Base-by-base conservation (phyloP, 2,888 invertebrate genomes). In the Himalopsyche anomala region DNA sequence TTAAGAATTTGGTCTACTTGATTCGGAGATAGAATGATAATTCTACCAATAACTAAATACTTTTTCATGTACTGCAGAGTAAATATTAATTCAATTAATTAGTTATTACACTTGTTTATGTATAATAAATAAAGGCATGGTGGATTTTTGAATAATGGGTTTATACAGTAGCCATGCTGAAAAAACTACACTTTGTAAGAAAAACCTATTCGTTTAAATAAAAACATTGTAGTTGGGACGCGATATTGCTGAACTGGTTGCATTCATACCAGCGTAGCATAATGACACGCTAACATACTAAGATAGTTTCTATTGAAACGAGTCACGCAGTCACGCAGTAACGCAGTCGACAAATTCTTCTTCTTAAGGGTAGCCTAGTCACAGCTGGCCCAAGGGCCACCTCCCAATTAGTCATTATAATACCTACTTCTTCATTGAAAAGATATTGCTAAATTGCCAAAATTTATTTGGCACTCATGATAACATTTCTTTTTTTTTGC, bases 201-300 rank as follows among this genome's bases (percentile, higher is more conserved):
- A 15, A 15, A 51, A 51, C 4, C 19, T 4, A 28, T 19, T 19
- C 3, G 5, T 62, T 3, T 19, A 19, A 62, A 19, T 19, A 6
- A 19, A 51, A 19, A 62, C 19, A 62, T 19, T 28, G 19, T 2
- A 62, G 4, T 28, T 62, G 15, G 62, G 62, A 28, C 62, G 11
- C 28, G 9, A 19, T 62, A 62, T 19, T 62, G n/a, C 62, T 62
- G 6, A 62, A 19, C 6, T 8, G 62, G 62, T 62, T 4, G 11
- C 19, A 62, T 62, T 62, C 62, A 62, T 62, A 62, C 62, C 5
- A 62, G 19, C 19, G 62, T 62, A 62, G 62, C 62, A 62, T 28
- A 62, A 62, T 62, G 28, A 62, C 62, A 62, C 62, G 62, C 62
- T 19, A 62, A 62, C 62, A 62, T 62, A 62, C 62, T 62, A 28